Evolutionary conservation across 2,113 vertebrate genomes (phyloP), one percentile per base, ranked within the genome.

Genomic region (Perca flavescens): DNA sequence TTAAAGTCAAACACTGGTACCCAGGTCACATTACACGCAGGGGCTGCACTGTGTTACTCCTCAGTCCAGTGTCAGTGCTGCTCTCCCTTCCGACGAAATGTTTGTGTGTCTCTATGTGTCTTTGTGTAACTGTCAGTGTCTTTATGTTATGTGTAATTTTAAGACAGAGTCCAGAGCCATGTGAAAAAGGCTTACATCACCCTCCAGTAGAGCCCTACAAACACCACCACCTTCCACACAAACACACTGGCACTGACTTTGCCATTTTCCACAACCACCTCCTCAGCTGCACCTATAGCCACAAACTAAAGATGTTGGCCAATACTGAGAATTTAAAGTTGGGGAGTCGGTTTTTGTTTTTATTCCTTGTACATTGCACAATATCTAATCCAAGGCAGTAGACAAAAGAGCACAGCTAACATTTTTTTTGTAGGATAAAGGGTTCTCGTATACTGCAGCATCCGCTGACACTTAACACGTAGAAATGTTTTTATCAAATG

Each of bases 111-210:
- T 72, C 64, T 80, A 74, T 6, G 14, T 74, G 65, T 83, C 71
- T 81, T 40, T 83, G 82, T 82, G 77, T 73, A 49, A 31, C 73
- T 83, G 86, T 83, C 79, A 62, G 40, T 73, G 62, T 77, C 80
- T 89, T 75, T 84, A 66, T 79, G 78, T 61, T 65, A 21, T 74
- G 72, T 83, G 71, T 81, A 68, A 75, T 82, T 57, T 76, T 50
- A 22, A 81, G 70, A 91, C 88, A 85, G 11, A 77, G 80, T 79
- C 87, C 89, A 92, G 84, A 88, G 67, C 79, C 43, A 21, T 4
- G 36, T 52, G 40, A 43, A 40, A 56, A 43, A 69, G 17, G 34
- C 34, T 80, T 71, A 73, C 67, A 76, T 84, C 58, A 86, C 58
- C 58, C 56, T 71, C 25, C 52, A 61, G 50, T 17, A 49, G 56